Base-by-base conservation (phyloP, 1,140 invertebrate species). In the Diabrotica virgifera region DNA sequence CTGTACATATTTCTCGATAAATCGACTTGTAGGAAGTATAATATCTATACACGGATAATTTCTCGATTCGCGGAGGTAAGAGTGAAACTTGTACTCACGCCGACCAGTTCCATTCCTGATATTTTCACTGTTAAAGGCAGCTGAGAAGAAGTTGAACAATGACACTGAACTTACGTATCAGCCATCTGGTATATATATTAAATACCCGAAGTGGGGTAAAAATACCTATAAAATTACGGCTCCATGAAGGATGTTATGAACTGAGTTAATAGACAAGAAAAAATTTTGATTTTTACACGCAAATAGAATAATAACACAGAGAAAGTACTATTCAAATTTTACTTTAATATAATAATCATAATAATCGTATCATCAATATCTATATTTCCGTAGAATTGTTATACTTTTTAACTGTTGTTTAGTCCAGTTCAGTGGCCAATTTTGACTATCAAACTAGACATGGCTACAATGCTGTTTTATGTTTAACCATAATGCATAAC, bases 181-280 rank as follows among this genome's bases (percentile, higher is more conserved):
- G 46, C 57, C 24, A 24, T 24, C 24, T 24, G 24, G 46, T 59
- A 59, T 59, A 59, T 59, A 59, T 59, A 40, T 59, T 59, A 14
- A 38, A 13, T n/a, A 40, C 46, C 11, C 6, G 57, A 59, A 59
- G 57, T 59, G 57, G 57, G 57, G 57, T 46, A 10, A 13, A 59
- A 46, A 3, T 13, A 13, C 38, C 9, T 40, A 38, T 14, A 59
- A 59, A 36, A 14, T 13, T 40, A 59, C 57, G n/a, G 46, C 37
- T 59, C 46, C 57, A 36, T 37, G 38, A 59, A 37, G 36, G 37
- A 38, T 46, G 57, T 59, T n/a, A 46, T 59, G 7, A 24, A 37
- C 37, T n/a, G 7, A 13, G 9, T 50, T 35, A 55, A 55, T 55
- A 11, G 53, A 36, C 53, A 35, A 14, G 14, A 35, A 55, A 55